Percentiles rank a stretch among this genome's conserved stretches.
These are phyloP conservation scores for Epinephelus malabaricus DNA, from an alignment of 2,797 vertebrate genomes.

Conservation along the genomic window DNA sequence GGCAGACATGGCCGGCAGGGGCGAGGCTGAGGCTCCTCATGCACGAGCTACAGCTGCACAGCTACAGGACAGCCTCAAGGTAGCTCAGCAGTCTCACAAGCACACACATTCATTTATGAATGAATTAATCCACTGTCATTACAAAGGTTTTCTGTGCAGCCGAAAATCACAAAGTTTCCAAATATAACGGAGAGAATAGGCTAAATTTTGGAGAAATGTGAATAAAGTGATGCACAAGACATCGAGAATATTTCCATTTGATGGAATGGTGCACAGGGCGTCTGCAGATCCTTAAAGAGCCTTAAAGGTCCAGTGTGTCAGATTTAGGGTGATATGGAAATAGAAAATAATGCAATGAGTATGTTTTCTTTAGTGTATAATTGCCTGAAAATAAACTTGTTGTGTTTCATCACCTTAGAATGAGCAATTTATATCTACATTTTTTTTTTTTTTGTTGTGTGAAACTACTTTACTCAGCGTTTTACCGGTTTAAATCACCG, in stretches of 20 bases:
- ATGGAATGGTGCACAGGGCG: background rate
- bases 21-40: constrained; percentile 94
- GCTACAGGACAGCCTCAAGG: constrained; percentile 96
- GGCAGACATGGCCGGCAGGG: constrained; percentile 92
- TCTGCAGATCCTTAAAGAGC: too few relatives aligned
- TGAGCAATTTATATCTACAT: too few relatives aligned
- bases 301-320: too few relatives aligned
- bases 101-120: background rate
- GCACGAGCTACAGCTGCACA: constrained; percentile 93
- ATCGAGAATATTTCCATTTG: background rate
- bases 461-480: too few relatives aligned
- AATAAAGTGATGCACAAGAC: background rate
- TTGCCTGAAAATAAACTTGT: too few relatives aligned
- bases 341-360: too few relatives aligned
- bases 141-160: background rate
- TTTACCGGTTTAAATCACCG: too few relatives aligned
- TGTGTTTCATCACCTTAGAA: too few relatives aligned
- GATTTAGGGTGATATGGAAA: too few relatives aligned
- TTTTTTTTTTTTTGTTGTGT: too few relatives aligned
- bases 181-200: background rate
- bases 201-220: background rate
- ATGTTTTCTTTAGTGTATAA: too few relatives aligned
- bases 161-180: background rate
- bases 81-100: constrained; percentile 66
- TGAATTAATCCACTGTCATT: background rate